phyloP scores from a whole-genome alignment of 1,140 invertebrate genomes.

The Dysdera silvatica region DNA sequence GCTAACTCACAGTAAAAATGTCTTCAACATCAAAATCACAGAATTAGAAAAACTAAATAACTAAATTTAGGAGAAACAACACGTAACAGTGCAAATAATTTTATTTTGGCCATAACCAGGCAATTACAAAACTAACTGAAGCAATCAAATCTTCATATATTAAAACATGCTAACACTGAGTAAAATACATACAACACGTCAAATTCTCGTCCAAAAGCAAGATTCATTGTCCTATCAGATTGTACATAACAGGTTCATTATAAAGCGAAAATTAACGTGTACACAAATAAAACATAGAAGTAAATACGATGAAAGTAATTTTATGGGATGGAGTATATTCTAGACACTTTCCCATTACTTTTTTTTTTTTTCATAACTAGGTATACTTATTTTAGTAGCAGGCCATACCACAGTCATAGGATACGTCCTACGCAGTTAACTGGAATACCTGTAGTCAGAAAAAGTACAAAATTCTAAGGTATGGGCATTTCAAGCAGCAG shows the following conservation, averaged over 20 bases:
- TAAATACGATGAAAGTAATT: not conserved
- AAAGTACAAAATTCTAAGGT: too few species aligned
- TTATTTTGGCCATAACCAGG: conserved; percentile 28
- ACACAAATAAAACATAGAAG: conserved; percentile 5
- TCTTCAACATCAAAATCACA: too few species aligned
- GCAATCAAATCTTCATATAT: conserved; percentile 24
- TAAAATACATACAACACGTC: conserved; percentile 24
- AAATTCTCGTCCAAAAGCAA: conserved; percentile 12
- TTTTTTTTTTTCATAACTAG: too few species aligned
- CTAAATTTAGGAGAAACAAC: too few species aligned
- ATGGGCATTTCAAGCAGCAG: too few species aligned
- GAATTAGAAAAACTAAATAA: too few species aligned
- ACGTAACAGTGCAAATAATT: conserved; percentile 27
- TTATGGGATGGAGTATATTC: not conserved
- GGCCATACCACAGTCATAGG: too few species aligned
- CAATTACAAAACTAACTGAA: conserved; percentile 30
- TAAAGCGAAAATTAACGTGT: not conserved
- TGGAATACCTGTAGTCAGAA: too few species aligned
- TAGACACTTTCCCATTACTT: not conserved
- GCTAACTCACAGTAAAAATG: too few species aligned
- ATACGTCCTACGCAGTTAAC: too few species aligned
- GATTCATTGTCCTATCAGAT: conserved; percentile 28
- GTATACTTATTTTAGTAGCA: too few species aligned
- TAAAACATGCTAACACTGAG: conserved; percentile 30
- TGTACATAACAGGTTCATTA: conserved; percentile 7